Base-by-base conservation (phyloP, 2,888 invertebrate species). In the Leptothorax acervorum region DNA sequence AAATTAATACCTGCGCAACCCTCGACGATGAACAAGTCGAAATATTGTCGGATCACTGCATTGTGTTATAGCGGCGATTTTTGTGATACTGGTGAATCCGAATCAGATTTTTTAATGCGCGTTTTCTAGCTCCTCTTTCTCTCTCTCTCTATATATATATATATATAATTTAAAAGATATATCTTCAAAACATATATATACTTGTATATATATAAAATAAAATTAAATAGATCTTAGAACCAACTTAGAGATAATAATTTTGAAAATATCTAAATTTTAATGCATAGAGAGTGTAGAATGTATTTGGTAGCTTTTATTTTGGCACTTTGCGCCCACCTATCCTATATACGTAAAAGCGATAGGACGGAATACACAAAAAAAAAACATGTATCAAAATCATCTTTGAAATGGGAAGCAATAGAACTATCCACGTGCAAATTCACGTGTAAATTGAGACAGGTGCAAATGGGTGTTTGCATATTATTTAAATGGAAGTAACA, bases 401-500 rank as follows among this genome's bases (percentile, higher is more conserved):
- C n/a, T 60, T n/a, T 45, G 45, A 45, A 45, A 45, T 31, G 12
- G 28, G 23, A 8, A 60, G 60, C 74, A 60, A 74, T 42, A 60
- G 31, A 60, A 74, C 45, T 45, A 45, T 70, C 39, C 63, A 9
- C 48, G 48, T 23, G 51, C 51, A 76, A 76, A 76, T 76, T 48
- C 63, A 9, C 48, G 48, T 23, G 51, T 63, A 76, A 76, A 76
- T 76, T 48, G 75, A 76, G 53, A 68, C 55, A 28, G 70, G 42
- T 42, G 78, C 53, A 42, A 68, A 78, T 68, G 28, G 42, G 1
- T 53, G 51, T 28, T 48, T 39, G 63, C 53, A 65, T 65, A 65
- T 68, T 42, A 68, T 55, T 78, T n/a, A 55, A 78, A 35, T 76
- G 53, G 39, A 42, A 76, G 42, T 55, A 55, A 28, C 39, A 45